These are phyloP conservation scores for Ceryle rudis DNA, from an alignment of 2,797 vertebrate genomes.

Conservation along the genomic window DNA sequence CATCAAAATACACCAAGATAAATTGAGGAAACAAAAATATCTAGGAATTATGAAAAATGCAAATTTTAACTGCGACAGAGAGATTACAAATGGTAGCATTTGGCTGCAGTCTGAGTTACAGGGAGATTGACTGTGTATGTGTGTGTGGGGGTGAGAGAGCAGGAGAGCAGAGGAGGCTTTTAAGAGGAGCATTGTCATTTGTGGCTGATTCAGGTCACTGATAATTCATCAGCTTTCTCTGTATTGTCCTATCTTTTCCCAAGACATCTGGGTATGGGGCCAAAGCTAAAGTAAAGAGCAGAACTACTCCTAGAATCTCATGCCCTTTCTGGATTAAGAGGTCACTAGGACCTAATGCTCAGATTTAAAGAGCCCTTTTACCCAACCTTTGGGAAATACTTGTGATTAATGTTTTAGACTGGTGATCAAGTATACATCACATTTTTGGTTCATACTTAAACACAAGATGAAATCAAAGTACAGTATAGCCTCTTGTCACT, in stretches of 20 bases:
- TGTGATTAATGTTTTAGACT: neutral
- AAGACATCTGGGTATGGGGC: neutral
- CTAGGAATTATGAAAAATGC: neutral
- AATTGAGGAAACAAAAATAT: neutral
- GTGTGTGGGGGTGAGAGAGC: accelerated
- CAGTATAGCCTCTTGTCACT: neutral
- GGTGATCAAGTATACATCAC: accelerated
- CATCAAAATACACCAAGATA: neutral
- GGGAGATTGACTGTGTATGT: neutral
- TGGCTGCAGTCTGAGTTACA: neutral
- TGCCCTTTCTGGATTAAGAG: neutral
- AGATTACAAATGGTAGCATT: neutral
- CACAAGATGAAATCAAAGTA: neutral
- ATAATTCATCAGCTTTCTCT: neutral
- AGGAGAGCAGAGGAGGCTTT: neutral
- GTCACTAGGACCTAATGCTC: neutral
- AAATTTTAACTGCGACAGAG: neutral
- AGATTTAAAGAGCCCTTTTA: neutral
- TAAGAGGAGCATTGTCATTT: neutral
- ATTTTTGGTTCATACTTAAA: neutral
- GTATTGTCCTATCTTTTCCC: neutral
- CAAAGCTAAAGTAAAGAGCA: neutral
- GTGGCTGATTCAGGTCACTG: neutral
- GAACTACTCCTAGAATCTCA: neutral
- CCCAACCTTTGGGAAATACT: neutral